phyloP scores from a whole-genome alignment of 2,888 invertebrate species.

The Kuschelorhynchus macadamiae region DNA sequence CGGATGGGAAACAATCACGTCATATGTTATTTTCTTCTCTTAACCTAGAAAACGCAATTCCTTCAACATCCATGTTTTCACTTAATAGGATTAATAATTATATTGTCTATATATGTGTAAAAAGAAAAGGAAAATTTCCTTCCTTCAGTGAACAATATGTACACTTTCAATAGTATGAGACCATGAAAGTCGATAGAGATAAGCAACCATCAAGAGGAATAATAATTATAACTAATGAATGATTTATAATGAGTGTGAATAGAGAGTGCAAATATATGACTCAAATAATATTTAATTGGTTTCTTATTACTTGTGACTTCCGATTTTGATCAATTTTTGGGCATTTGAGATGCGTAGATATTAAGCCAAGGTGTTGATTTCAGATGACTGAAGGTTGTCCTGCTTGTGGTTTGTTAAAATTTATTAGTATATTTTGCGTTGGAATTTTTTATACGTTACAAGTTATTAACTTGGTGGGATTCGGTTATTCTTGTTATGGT shows the following conservation, averaged over 20 bases:
- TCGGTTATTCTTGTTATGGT: no score
- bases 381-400: no score
- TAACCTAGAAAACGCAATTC: slow-evolving; percentile 31
- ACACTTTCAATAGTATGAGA: slow-evolving; percentile 31
- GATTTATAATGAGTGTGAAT: not conserved
- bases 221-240: not conserved
- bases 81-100: slow-evolving; percentile 39
- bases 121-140: slow-evolving; percentile 46
- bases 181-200: slow-evolving; percentile 21
- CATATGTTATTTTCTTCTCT: slow-evolving; percentile 12
- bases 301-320: not conserved
- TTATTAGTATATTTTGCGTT: no score
- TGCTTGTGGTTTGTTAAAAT: no score
- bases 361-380: no score
- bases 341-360: not conserved
- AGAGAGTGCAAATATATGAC: not conserved
- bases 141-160: slow-evolving; percentile 45
- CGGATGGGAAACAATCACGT: not conserved
- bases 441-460: no score
- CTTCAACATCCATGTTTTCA: slow-evolving; percentile 29
- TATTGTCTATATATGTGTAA: slow-evolving; percentile 30
- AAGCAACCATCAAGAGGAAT: not conserved
- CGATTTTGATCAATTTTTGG: not conserved
- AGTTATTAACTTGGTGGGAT: no score
- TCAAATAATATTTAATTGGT: not conserved